Evolutionary conservation across 2,113 vertebrate species (phyloP).

Genomic region (Melanocharis versteri): DNA sequence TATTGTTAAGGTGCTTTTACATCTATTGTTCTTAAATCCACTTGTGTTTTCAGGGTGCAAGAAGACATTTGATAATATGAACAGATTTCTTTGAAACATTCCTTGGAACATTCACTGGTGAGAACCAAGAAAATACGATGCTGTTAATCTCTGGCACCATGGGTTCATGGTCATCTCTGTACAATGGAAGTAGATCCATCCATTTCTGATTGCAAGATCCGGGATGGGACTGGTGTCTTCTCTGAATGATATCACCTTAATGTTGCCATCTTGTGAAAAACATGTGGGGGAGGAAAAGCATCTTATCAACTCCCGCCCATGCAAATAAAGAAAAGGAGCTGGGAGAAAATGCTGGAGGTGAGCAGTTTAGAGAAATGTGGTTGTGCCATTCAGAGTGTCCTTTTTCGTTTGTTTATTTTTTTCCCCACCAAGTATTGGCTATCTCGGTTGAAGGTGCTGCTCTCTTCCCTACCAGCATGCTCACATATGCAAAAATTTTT

Average conservation of each 20-base stretch:
- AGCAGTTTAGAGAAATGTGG: neutral
- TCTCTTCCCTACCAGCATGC: neutral
- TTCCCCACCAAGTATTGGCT: neutral
- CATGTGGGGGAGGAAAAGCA: neutral
- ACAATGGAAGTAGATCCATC: neutral
- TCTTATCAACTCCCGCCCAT: neutral
- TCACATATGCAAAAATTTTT: neutral
- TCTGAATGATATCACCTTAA: neutral
- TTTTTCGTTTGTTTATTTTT: neutral
- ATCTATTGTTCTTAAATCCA: neutral
- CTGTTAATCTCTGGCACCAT: neutral
- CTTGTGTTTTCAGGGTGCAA: neutral
- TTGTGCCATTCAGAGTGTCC: fast-evolving
- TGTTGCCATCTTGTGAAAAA: neutral
- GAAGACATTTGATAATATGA: neutral
- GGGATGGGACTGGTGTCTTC: neutral
- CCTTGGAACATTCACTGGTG: neutral
- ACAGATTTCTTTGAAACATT: neutral
- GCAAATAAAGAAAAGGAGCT: neutral
- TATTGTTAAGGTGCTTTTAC: neutral
- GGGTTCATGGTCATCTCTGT: neutral
- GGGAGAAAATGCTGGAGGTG: neutral
- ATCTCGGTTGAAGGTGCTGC: neutral
- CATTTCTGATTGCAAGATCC: neutral
- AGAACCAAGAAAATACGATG: neutral